These are phyloP conservation scores for Conus ventricosus DNA, from an alignment of 1,140 invertebrate genomes.

Conservation along the genomic window DNA sequence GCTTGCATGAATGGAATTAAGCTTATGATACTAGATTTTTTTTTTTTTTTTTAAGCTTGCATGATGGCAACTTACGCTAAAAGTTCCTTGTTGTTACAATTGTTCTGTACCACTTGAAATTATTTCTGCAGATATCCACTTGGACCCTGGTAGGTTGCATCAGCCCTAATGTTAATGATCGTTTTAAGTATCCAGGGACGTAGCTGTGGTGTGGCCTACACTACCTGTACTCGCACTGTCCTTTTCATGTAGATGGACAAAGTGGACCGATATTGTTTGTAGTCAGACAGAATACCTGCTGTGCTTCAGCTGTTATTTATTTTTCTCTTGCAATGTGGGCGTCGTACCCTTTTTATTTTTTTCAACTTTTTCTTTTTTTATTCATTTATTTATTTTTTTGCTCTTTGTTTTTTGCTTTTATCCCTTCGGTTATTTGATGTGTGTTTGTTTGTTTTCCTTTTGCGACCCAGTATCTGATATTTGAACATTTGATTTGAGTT, in stretches of 20 bases:
- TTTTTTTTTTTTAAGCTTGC: too few species aligned
- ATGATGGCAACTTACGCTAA: too few species aligned
- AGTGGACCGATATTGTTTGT: not conserved
- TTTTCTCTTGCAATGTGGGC: not conserved
- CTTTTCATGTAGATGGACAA: not conserved
- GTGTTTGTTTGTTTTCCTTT: too few species aligned
- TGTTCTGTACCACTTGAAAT: not conserved
- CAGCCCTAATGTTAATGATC: not conserved
- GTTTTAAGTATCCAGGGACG: not conserved
- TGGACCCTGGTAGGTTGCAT: conserved; percentile 33
- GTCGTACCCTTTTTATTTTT: not conserved
- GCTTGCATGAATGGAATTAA: too few species aligned
- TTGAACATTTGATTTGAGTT: too few species aligned
- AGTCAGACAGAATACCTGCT: not conserved
- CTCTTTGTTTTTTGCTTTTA: too few species aligned
- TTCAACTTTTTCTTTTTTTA: not conserved
- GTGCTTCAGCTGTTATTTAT: not conserved
- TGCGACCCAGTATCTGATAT: too few species aligned
- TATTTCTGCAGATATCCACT: conserved; percentile 34
- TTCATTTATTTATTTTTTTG: too few species aligned
- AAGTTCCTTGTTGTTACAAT: too few species aligned
- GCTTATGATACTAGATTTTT: too few species aligned
- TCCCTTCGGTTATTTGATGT: too few species aligned
- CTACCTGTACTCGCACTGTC: not conserved
- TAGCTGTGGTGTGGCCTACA: not conserved